Evolutionary conservation across 2,888 invertebrate genomes (phyloP), one percentile per base, ranked within the genome.

Genomic region (Merodon equestris): DNA sequence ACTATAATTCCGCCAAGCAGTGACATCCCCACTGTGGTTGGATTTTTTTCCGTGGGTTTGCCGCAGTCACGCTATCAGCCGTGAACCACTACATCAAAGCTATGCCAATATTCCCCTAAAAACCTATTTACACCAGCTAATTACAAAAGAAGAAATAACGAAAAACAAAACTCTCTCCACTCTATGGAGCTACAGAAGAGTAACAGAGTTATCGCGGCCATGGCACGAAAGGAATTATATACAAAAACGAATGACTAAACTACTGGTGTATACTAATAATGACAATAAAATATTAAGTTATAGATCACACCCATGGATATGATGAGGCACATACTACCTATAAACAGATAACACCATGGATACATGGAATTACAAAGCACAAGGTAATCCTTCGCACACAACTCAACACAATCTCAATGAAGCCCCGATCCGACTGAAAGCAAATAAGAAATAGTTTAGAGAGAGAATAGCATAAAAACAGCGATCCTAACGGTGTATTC

Each of bases 371-470:
- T 54, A 76, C 58, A 73, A 68, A 73, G 67, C 73, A 77, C 73
- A 73, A 56, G 61, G 72, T 34, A 27, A 79, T 79, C 73, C 79
- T 38, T 67, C 73, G 53, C 79, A 74, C 67, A 68, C 58, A 76
- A 72, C 54, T 77, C 18, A 74, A 74, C 51, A 64, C 58, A 74
- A 63, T 67, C 67, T 76, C 63, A 74, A 79, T 79, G 73, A 74
- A 54, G 63, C 53, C 73, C 77, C 63, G 73, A 64, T 73, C 73
- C 77, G 70, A 74, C 79, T 79, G 79, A 74, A 79, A 79, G 74
- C 79, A 79, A 60, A 79, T 63, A 79, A 71, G 56, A 77, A 51
- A 73, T 48, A 57, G 15, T n/a, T n/a, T 7, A 40, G n/a, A n/a
- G n/a, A 40, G 2, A 66, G 36, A 53, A 63, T 67, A 48, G 38